Percentiles rank a stretch among this genome's conserved stretches.
These are phyloP conservation scores for Blastobasis adustella DNA, from an alignment of 2,888 invertebrate species.

Conservation along the genomic window DNA sequence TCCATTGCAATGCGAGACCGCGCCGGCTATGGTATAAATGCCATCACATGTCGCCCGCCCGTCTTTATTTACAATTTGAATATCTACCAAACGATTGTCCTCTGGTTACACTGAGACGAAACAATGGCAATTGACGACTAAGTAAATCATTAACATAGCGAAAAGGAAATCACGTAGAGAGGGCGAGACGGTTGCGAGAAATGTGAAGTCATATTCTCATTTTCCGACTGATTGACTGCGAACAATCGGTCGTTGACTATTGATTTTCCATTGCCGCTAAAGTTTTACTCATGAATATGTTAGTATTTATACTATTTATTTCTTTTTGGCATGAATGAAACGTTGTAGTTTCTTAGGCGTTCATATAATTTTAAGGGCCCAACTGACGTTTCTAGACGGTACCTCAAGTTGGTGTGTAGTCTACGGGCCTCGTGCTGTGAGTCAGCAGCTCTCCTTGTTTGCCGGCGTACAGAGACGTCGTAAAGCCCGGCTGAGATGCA, in stretches of 20 bases:
- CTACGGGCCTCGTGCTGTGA: too few species aligned
- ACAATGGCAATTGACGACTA: constrained; percentile 53
- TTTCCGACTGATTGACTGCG: constrained; percentile 26
- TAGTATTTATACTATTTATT: too few species aligned
- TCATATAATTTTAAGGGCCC: too few species aligned
- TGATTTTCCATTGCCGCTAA: constrained; percentile 4
- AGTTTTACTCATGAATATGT: too few species aligned
- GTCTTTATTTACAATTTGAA: constrained; percentile 58
- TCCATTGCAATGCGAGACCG: constrained; percentile 66
- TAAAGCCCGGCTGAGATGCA: constrained; percentile 30
- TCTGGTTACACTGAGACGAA: constrained; percentile 50
- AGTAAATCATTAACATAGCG: constrained; percentile 40
- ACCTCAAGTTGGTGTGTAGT: too few species aligned
- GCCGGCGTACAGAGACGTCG: constrained; percentile 7
- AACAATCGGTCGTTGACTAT: constrained; percentile 15
- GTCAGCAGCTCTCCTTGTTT: too few species aligned
- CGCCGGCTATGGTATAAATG: constrained; percentile 65
- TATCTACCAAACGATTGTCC: constrained; percentile 54
- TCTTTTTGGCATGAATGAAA: too few species aligned
- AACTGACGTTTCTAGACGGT: too few species aligned
- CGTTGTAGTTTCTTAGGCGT: too few species aligned
- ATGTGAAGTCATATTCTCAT: constrained; percentile 33
- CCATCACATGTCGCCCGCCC: constrained; percentile 53
- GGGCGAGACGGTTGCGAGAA: constrained; percentile 41
- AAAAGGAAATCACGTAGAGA: constrained; percentile 63